Evolutionary conservation across 2,797 vertebrate genomes (phyloP).

Genomic region (Decapterus maruadsi): DNA sequence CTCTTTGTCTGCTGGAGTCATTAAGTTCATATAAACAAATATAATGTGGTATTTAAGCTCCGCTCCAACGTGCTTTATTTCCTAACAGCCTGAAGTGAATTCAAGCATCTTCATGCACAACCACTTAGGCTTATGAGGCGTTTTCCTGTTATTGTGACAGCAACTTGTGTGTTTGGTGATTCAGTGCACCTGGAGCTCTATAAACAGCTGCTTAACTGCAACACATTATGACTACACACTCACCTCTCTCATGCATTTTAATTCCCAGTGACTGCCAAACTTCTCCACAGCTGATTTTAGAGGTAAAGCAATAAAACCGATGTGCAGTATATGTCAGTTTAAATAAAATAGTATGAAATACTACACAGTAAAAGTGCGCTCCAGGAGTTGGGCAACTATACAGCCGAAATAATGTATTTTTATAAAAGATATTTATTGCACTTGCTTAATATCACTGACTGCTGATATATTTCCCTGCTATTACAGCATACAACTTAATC

Average conservation of each 20-base stretch:
- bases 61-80: neutral
- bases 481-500: neutral
- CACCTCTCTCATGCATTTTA: constrained; percentile 15
- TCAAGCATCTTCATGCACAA: neutral
- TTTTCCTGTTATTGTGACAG: constrained; percentile 11
- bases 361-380: neutral
- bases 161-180: constrained; percentile 10
- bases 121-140: constrained; percentile 23
- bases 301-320: constrained; percentile 4
- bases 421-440: no score
- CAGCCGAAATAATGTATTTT: neutral
- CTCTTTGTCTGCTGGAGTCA: neutral
- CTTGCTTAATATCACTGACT: no score
- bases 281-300: constrained; percentile 13
- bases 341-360: neutral
- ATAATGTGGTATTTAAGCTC: neutral
- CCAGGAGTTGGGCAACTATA: neutral
- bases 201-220: constrained; percentile 36
- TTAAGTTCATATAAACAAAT: neutral
- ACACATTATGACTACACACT: constrained; percentile 30
- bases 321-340: neutral
- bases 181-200: constrained; percentile 7
- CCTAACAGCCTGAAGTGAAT: neutral
- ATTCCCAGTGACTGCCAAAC: neutral
- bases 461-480: no score